These are phyloP conservation scores for Ectobius pallidus DNA, from an alignment of 2,888 invertebrate species.

Conservation along the genomic window DNA sequence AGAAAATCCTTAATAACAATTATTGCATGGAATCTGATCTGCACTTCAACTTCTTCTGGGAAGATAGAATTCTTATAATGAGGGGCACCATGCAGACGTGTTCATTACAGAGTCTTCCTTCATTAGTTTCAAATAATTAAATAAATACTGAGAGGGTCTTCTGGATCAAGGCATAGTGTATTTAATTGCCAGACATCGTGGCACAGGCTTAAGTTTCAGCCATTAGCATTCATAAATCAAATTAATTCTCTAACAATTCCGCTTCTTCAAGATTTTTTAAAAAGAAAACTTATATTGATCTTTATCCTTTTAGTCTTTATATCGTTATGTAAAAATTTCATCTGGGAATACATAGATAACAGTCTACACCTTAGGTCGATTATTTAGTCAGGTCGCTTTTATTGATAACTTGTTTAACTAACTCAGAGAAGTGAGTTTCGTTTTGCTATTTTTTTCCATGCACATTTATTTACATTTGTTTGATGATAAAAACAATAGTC, in stretches of 20 bases:
- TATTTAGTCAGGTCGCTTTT: too few relatives aligned
- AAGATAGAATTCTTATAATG: constrained; percentile 33
- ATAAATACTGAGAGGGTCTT: constrained; percentile 26
- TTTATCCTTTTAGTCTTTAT: too few relatives aligned
- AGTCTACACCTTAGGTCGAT: too few relatives aligned
- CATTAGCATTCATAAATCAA: constrained; percentile 27
- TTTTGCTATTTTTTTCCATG: too few relatives aligned
- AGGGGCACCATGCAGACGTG: constrained; percentile 7
- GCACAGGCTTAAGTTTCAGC: constrained; percentile 21
- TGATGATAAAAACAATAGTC: too few relatives aligned
- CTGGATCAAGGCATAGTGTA: constrained; percentile 3
- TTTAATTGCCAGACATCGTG: constrained; percentile 25
- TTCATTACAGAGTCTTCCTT: constrained; percentile 29
- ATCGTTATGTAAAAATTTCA: too few relatives aligned
- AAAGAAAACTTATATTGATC: too few relatives aligned
- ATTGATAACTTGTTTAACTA: too few relatives aligned
- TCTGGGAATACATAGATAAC: too few relatives aligned
- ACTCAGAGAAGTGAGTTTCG: too few relatives aligned
- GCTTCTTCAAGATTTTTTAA: constrained; percentile 11
- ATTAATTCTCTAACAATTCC: neutral
- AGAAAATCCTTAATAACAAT: constrained; percentile 28
- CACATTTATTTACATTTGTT: too few relatives aligned
- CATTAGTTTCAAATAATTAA: constrained; percentile 33
- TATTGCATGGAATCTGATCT: constrained; percentile 19
- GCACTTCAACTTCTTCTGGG: constrained; percentile 17